Percentiles rank a stretch among this genome's conserved stretches.
phyloP scores from a whole-genome alignment of 2,113 vertebrate species.

The Petrocephalus zakoni region DNA sequence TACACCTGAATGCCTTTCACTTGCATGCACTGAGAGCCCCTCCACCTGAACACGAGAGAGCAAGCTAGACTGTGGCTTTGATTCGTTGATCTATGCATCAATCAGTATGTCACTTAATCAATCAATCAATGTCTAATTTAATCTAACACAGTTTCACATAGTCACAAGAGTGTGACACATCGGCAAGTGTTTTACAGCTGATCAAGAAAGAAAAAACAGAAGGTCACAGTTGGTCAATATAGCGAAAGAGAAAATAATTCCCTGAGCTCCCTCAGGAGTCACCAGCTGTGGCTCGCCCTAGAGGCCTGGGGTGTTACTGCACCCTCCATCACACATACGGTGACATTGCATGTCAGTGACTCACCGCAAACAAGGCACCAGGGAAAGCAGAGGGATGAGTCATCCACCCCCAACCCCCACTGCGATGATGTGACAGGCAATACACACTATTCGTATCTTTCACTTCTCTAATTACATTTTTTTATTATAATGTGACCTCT shows the following conservation, averaged over 20 bases:
- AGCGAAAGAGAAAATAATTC: background rate
- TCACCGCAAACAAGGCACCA: background rate
- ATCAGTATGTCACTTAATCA: background rate
- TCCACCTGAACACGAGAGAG: background rate
- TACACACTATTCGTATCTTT: background rate
- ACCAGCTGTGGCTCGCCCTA: background rate
- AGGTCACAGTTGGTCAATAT: background rate
- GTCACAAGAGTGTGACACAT: background rate
- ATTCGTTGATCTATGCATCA: background rate
- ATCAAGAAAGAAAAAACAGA: background rate
- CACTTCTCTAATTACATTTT: background rate
- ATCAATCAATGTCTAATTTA: slow-evolving; percentile 2
- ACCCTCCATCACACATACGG: background rate
- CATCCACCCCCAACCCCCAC: background rate
- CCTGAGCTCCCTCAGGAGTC: background rate
- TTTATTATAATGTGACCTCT: background rate
- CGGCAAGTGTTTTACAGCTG: background rate
- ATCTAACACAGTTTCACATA: background rate
- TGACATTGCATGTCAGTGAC: background rate
- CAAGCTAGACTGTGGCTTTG: background rate
- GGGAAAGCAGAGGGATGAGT: background rate
- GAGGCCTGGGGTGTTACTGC: background rate
- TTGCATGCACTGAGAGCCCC: background rate
- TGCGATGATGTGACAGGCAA: background rate
- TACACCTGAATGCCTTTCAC: background rate